Base-by-base conservation (phyloP, 2,113 vertebrate species). In the Podiceps cristatus region DNA sequence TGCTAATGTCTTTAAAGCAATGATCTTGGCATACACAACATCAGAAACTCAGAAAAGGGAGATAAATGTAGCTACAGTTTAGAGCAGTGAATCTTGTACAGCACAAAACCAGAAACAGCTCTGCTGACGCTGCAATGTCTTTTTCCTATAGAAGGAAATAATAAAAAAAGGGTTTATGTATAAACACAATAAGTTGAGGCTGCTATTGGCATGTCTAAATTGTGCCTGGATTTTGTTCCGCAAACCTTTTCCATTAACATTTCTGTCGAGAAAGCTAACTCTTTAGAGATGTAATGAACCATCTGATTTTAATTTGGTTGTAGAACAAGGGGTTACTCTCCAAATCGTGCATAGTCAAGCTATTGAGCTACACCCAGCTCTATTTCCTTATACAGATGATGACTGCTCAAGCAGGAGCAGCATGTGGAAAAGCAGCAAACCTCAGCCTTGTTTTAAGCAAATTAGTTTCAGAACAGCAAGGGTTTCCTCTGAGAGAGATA, bases 241-340 rank as follows among this genome's bases (percentile, higher is more conserved):
- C 82, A 96, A 96, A 86, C 81, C 87, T 94, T 95, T 94, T 88
- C 95, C 80, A 96, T 94, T 95, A 96, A 83, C 88, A 64, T 93
- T 93, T 93, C 90, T 95, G 75, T 78, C 8, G 7, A 89, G 76
- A 95, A 94, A 96, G 88, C 93, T 82, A 86, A 92, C 71, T 81
- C 81, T 52, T 35, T 53, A 63, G 92, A 91, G 52, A 91, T 85
- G 85, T 90, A 94, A 72, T 72, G 89, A 97, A 29, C 53, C 97
- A 97, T 97, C 96, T 98, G 97, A 97, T 62, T 97, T 96, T 71
- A 66, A 96, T 98, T 96, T 97, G 88, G 59, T 72, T 37, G 89
- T 63, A 87, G 75, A 93, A 96, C 71, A 79, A 95, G 84, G 93
- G 93, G 91, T 88, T 95, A 94, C 96, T 87, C 88, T 84, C 87